Conservation (phyloP, 2,797 vertebrate genomes). For the Microtus obscurus region DNA sequence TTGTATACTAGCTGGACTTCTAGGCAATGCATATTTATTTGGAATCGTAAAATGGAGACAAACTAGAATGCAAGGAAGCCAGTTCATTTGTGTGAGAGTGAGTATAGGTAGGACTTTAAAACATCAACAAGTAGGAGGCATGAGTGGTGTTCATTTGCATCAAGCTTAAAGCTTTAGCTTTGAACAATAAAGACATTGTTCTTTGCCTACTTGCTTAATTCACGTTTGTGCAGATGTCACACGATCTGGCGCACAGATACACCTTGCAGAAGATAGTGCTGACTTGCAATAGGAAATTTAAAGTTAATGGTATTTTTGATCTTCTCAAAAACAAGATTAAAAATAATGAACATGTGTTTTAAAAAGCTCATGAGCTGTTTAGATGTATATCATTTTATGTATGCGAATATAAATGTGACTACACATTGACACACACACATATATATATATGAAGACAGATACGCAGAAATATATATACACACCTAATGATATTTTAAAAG, state of each 20-base stretch:
- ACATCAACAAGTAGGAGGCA: constrained; percentile 1
- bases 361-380: not conserved
- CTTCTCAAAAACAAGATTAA: constrained; percentile 30
- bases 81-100: not conserved
- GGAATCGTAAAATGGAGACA: not conserved
- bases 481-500: constrained; percentile 68
- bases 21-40: not conserved
- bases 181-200: constrained; percentile 56
- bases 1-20: not conserved
- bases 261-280: not conserved
- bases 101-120: not conserved
- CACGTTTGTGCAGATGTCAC: not conserved
- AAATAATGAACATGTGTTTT: not conserved
- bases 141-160: constrained; percentile 7
- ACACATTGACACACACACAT: not conserved
- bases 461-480: not conserved
- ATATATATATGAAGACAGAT: not conserved
- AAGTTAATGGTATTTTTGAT: constrained; percentile 47
- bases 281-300: constrained; percentile 22
- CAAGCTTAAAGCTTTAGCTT: constrained; percentile 54
- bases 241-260: not conserved
- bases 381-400: not conserved
- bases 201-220: constrained; percentile 58
- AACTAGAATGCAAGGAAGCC: not conserved
- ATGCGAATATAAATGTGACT: not conserved